Conservation (phyloP, 2,888 invertebrate species). For the Girardia tigrina region DNA sequence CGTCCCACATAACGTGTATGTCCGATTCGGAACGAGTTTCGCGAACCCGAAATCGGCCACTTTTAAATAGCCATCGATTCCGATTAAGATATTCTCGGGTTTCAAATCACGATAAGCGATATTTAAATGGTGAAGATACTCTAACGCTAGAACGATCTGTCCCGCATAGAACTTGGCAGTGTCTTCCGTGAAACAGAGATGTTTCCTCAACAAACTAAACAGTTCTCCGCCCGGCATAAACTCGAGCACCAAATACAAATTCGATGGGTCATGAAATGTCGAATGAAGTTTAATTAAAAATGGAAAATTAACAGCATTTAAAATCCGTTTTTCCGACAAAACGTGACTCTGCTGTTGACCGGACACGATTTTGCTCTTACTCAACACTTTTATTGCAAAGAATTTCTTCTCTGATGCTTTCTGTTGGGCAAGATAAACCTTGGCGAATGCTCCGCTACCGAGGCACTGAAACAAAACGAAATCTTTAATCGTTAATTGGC, state of each 20-base stretch:
- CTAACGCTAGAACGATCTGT: conserved; percentile 35
- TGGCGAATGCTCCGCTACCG: neutral
- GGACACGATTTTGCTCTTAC: neutral
- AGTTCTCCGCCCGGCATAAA: conserved; percentile 35
- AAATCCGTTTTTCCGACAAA: conserved; percentile 32
- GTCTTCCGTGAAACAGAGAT: conserved; percentile 24
- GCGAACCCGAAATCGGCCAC: conserved; percentile 35
- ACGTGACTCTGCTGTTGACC: conserved; percentile 27
- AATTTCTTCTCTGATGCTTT: neutral
- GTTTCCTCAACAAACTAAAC: conserved; percentile 31
- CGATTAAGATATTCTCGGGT: conserved; percentile 35
- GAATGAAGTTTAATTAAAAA: conserved; percentile 27
- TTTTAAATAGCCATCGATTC: conserved; percentile 33
- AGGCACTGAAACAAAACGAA: neutral
- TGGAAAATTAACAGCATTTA: conserved; percentile 26
- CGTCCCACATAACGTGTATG: conserved; percentile 32
- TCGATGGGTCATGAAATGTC: conserved; percentile 33
- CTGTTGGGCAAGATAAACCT: neutral
- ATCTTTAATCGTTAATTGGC: neutral
- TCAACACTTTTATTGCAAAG: neutral
- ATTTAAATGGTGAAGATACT: conserved; percentile 33
- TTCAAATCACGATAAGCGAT: conserved; percentile 35
- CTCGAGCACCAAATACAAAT: conserved; percentile 35
- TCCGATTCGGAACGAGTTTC: conserved; percentile 24
- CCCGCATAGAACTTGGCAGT: conserved; percentile 27